A percentile compares a stretch with the other conserved stretches of the same genome.
Conservation (phyloP, 1,140 invertebrate genomes). For the Babylonia areolata region DNA sequence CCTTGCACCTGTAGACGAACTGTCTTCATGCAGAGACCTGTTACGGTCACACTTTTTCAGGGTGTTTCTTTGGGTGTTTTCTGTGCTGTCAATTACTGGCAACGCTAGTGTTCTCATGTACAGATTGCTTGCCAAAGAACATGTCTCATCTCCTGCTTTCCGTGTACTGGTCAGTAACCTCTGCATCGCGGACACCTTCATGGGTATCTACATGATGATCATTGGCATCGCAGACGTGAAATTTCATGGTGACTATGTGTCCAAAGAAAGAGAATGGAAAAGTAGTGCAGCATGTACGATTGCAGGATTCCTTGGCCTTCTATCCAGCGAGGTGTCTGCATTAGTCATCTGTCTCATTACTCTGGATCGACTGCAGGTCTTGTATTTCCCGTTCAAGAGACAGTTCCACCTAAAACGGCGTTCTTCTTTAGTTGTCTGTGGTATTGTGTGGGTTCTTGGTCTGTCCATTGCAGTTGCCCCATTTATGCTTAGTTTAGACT, state of each 20-base stretch:
- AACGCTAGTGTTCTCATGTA: slow-evolving; percentile 52
- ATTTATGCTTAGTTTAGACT: slow-evolving; percentile 21
- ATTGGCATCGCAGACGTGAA: slow-evolving; percentile 60
- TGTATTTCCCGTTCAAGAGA: slow-evolving; percentile 61
- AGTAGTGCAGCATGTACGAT: slow-evolving; percentile 52
- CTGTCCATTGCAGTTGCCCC: slow-evolving; percentile 35
- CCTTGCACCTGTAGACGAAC: slow-evolving; percentile 41
- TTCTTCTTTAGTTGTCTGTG: slow-evolving; percentile 7
- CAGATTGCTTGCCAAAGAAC: slow-evolving; percentile 33
- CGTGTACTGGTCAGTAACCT: slow-evolving; percentile 56
- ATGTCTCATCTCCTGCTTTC: slow-evolving; percentile 35
- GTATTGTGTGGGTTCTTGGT: slow-evolving; percentile 37
- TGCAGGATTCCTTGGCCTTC: slow-evolving; percentile 59
- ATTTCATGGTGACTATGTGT: slow-evolving; percentile 59
- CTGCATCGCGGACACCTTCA: slow-evolving; percentile 59
- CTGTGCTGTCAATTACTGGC: slow-evolving; percentile 47
- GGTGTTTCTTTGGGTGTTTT: slow-evolving; percentile 50
- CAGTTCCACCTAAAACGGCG: slow-evolving; percentile 32
- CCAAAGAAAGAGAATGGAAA: slow-evolving; percentile 58
- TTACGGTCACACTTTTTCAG: slow-evolving; percentile 27
- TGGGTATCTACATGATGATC: slow-evolving; percentile 67
- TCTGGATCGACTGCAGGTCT: slow-evolving; percentile 48
- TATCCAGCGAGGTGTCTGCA: slow-evolving; percentile 21
- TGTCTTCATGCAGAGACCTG: slow-evolving; percentile 51
- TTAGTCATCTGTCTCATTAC: slow-evolving; percentile 28